phyloP scores from a whole-genome alignment of 2,113 vertebrate genomes.

The Heterocephalus glaber region DNA sequence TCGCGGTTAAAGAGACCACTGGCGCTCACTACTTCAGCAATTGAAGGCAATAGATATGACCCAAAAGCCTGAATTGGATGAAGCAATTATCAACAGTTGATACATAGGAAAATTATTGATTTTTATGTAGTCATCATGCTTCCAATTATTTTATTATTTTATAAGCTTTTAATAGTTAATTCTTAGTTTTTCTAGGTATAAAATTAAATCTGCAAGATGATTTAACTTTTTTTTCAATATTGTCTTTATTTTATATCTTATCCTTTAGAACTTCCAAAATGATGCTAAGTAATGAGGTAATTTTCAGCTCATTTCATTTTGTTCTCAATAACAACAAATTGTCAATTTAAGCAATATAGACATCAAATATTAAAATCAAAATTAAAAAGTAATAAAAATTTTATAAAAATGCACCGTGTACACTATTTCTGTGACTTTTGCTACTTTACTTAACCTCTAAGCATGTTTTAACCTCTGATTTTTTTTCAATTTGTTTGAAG shows the following conservation, averaged over 20 bases:
- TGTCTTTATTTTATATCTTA: neutral
- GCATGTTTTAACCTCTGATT: too few relatives aligned
- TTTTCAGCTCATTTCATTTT: constrained; percentile 28
- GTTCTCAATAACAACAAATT: neutral
- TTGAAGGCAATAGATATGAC: neutral
- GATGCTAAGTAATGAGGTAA: neutral
- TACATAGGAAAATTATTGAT: neutral
- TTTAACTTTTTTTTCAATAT: neutral
- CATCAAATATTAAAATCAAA: neutral
- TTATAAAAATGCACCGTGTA: neutral
- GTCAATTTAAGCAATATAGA: neutral
- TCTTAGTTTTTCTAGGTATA: neutral
- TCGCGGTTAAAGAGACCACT: neutral
- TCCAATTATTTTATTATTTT: constrained; percentile 2
- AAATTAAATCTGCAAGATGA: constrained; percentile 28
- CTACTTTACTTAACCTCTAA: neutral
- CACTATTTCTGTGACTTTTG: neutral
- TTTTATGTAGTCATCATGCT: neutral
- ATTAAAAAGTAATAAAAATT: neutral
- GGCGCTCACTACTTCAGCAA: neutral
- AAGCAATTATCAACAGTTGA: neutral
- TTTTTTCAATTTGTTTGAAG: too few relatives aligned
- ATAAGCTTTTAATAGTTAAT: constrained; percentile 20
- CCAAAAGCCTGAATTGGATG: neutral
- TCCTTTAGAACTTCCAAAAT: neutral